Conservation (phyloP, 2,797 vertebrate species). For the Limnodromus scolopaceus region DNA sequence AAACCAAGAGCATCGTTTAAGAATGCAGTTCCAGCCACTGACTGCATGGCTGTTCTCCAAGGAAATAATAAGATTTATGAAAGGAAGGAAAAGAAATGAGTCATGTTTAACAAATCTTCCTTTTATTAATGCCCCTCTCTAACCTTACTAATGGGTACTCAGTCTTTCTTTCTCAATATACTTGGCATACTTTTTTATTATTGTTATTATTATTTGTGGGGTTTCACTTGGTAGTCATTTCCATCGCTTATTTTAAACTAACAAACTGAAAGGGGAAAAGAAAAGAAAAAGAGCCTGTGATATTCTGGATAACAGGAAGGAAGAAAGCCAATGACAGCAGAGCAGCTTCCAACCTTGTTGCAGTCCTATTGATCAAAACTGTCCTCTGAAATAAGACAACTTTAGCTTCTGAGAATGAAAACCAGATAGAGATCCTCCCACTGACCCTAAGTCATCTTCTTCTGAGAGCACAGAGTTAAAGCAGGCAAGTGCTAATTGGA, state of each 20-base stretch:
- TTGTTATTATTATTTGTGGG: slow-evolving; percentile 7
- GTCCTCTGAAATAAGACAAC: slow-evolving; percentile 35
- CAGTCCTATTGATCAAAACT: slow-evolving; percentile 51
- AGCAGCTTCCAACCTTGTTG: slow-evolving; percentile 14
- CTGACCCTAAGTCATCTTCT: slow-evolving; percentile 1
- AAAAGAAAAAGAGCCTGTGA: not conserved
- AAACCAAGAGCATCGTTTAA: not conserved
- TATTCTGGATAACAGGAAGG: slow-evolving; percentile 20
- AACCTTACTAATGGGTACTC: slow-evolving; percentile 13
- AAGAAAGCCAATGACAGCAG: slow-evolving; percentile 7
- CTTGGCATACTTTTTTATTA: not conserved
- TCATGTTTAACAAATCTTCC: slow-evolving; percentile 7
- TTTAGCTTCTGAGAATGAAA: not conserved
- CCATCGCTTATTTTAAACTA: not conserved
- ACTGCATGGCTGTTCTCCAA: slow-evolving; percentile 10
- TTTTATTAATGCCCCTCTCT: slow-evolving; percentile 9
- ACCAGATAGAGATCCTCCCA: not conserved
- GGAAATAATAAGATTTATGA: slow-evolving; percentile 4
- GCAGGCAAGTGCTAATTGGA: not conserved
- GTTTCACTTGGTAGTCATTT: slow-evolving; percentile 2
- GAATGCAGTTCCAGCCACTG: not conserved
- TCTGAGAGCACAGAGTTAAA: not conserved
- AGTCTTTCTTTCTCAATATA: not conserved
- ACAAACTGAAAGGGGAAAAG: not conserved
- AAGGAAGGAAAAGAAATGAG: not conserved